Base-by-base conservation (phyloP, 2,113 vertebrate species). In the Himantopus leucocephalus region DNA sequence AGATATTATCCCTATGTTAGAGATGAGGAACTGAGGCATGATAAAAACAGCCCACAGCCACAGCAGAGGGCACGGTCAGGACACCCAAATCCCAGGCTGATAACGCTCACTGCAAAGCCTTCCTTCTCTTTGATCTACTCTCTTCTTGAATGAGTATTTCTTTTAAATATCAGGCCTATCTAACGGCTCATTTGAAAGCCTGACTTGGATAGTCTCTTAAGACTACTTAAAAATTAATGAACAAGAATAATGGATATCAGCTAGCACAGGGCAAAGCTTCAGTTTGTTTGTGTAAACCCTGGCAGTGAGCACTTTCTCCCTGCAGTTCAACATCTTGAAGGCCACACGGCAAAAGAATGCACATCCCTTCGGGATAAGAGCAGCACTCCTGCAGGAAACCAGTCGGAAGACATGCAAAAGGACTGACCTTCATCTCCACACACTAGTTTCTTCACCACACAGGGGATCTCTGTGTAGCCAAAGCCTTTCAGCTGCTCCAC, bases 371-470 rank as follows among this genome's bases (percentile, higher is more conserved):
- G 27, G 76, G 34, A 5, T 1, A 6, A 64, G 15, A 37, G 34
- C 45, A 45, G 47, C 64, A 15, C 11, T 12, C 0, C 6, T 32
- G 41, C 22, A 83, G 55, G 50, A 21, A 43, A 30, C 14, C 34
- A 52, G 27, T 9, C 48, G 50, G 81, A 55, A 62, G 73, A 18
- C 19, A 17, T 0, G 4, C n/a, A 12, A 52, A 67, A 66, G 41
- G 22, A 92, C 98, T 76, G 56, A 99, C 99, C 99, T 99, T 99
- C 98, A 90, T 99, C 99, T 91, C 99, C 99, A 96, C 99, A 99
- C 56, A 99, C 98, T 6, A 99, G 97, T 79, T 98, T 99, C 98
- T 99, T 99, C 88, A 96, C 93, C 84, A 99, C 98, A 32, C 99
- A 99, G 56, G 99, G 99, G 85, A 99, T 98, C 97, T 99, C 99